Evolutionary conservation across 2,888 invertebrate genomes (phyloP).

Genomic region (Hoplodrina ambigua): DNA sequence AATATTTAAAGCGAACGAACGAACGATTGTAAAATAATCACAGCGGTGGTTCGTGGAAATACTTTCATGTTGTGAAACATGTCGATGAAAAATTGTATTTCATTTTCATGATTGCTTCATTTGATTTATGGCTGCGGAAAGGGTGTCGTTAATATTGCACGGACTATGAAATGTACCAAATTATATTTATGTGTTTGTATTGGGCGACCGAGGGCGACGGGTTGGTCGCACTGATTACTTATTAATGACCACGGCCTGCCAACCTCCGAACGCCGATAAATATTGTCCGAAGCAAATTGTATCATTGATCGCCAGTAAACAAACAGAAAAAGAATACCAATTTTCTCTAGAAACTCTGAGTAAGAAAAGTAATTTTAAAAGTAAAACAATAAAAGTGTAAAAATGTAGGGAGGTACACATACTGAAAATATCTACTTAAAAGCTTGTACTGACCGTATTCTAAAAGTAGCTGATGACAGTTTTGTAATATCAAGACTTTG

Average conservation of each 20-base stretch:
- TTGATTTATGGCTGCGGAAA: constrained; percentile 66
- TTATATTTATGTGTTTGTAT: constrained; percentile 62
- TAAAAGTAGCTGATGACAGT: constrained; percentile 13
- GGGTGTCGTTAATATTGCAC: constrained; percentile 68
- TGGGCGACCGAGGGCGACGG: constrained; percentile 56
- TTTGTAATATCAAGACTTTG: constrained; percentile 27
- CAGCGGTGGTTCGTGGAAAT: constrained; percentile 23
- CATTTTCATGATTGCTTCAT: constrained; percentile 63
- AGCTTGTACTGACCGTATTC: constrained; percentile 13
- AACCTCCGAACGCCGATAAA: constrained; percentile 75
- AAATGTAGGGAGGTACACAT: constrained; percentile 20
- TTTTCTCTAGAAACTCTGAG: constrained; percentile 29
- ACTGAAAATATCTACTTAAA: constrained; percentile 25
- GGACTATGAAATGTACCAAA: constrained; percentile 61
- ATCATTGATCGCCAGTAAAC: constrained; percentile 71
- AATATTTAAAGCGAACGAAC: constrained; percentile 22
- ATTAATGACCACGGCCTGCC: constrained; percentile 80
- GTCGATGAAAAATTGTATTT: constrained; percentile 55
- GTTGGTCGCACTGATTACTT: constrained; percentile 83
- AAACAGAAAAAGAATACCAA: constrained; percentile 60
- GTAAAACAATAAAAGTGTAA: constrained; percentile 37
- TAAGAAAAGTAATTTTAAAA: constrained; percentile 37
- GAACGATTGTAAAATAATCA: constrained; percentile 22
- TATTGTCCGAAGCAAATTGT: constrained; percentile 76
- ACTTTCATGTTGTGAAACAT: constrained; percentile 28